These are phyloP conservation scores for Tolypeutes matacus DNA, from an alignment of 2,797 vertebrate genomes.

Conservation along the genomic window DNA sequence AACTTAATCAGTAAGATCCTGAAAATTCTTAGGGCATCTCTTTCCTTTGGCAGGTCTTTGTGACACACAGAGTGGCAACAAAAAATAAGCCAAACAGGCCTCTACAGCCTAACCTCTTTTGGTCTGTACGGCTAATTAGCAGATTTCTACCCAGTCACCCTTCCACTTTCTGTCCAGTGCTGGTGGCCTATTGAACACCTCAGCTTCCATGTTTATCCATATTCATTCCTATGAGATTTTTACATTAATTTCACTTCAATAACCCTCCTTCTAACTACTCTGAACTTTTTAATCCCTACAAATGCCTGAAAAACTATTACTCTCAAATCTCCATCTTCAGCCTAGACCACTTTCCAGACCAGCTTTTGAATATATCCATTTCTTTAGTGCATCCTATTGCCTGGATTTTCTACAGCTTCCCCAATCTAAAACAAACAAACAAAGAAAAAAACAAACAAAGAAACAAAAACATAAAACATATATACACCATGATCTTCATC, in stretches of 20 bases:
- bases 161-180: not conserved
- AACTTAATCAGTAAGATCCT: slow-evolving; percentile 13
- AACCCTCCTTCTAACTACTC: not conserved
- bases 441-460: too few species aligned
- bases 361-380: not conserved
- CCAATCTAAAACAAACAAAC: not conserved
- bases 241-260: not conserved
- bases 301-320: not conserved
- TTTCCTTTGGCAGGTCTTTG: not conserved
- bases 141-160: not conserved
- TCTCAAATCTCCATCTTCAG: not conserved
- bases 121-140: not conserved
- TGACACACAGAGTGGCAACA: not conserved
- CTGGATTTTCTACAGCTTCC: not conserved
- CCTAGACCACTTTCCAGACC: not conserved
- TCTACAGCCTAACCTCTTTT: not conserved
- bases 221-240: not conserved
- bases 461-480: not conserved
- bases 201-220: not conserved
- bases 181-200: not conserved
- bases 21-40: not conserved
- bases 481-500: not conserved
- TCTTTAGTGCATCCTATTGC: not conserved
- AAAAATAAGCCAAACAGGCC: not conserved
- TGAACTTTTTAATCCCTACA: not conserved